These are phyloP conservation scores for Ardeotis arabs DNA, from an alignment of 2,113 vertebrate species.

Conservation along the genomic window DNA sequence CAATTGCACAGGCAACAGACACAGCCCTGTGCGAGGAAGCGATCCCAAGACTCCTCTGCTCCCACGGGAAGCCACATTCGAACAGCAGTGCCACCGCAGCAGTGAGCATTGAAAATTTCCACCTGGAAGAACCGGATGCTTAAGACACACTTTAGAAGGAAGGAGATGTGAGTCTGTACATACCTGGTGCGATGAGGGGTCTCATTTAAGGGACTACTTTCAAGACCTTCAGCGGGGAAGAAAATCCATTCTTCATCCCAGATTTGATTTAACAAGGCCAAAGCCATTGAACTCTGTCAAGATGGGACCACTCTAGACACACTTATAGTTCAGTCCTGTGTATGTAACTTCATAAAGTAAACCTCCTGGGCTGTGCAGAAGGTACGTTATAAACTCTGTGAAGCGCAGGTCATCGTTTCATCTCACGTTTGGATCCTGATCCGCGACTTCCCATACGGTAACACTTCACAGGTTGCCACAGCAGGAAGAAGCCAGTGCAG, in stretches of 20 bases:
- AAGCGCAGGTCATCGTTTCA: background rate
- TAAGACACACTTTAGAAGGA: background rate
- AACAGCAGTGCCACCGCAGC: background rate
- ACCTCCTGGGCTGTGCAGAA: background rate
- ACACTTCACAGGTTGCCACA: background rate
- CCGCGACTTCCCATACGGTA: background rate
- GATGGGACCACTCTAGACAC: background rate
- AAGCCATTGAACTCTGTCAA: background rate
- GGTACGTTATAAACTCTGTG: background rate
- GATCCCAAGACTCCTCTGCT: background rate
- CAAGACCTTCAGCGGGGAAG: background rate
- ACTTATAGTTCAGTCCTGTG: background rate
- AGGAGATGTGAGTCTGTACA: fast-evolving
- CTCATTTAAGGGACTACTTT: background rate
- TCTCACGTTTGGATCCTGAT: background rate
- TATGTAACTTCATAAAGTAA: background rate
- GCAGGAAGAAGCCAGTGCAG: background rate
- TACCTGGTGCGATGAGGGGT: background rate
- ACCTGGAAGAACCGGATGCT: background rate
- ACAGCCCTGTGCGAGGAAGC: background rate
- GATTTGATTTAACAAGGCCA: background rate
- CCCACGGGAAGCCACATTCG: background rate
- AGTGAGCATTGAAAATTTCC: background rate
- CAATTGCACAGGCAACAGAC: background rate
- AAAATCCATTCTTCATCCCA: fast-evolving